A percentile compares a stretch with the other conserved stretches of the same genome.
phyloP scores from a whole-genome alignment of 2,113 vertebrate genomes.

The Scytalopus superciliaris region DNA sequence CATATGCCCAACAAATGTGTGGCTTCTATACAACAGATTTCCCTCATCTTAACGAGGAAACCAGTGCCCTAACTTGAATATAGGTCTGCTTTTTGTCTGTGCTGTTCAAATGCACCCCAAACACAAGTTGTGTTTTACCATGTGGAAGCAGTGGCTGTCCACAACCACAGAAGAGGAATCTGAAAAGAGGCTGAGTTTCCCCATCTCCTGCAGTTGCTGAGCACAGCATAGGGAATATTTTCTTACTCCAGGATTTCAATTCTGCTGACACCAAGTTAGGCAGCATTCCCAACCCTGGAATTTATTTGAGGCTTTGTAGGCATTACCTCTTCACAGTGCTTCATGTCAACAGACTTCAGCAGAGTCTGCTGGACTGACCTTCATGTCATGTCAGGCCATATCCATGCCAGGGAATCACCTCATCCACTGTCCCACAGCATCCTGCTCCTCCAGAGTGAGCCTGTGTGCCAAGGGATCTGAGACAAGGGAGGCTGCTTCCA shows the following conservation, averaged over 20 bases:
- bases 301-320: neutral
- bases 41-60: neutral
- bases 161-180: neutral
- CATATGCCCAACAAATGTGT: neutral
- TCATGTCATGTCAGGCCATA: fast-evolving
- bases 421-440: neutral
- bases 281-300: neutral
- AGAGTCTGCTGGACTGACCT: neutral
- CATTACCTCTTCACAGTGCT: neutral
- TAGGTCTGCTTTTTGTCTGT: neutral
- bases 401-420: neutral
- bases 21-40: neutral
- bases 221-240: neutral
- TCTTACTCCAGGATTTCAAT: neutral
- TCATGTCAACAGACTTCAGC: neutral
- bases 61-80: neutral
- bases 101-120: neutral
- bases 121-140: neutral
- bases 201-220: neutral
- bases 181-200: neutral
- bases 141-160: neutral
- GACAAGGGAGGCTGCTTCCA: neutral
- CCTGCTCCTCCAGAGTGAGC: neutral
- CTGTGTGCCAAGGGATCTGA: neutral
- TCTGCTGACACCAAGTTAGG: neutral